Evolutionary conservation across 2,888 invertebrate genomes (phyloP), one percentile per base, ranked within the genome.

Genomic region (Keiferia lycopersicella): DNA sequence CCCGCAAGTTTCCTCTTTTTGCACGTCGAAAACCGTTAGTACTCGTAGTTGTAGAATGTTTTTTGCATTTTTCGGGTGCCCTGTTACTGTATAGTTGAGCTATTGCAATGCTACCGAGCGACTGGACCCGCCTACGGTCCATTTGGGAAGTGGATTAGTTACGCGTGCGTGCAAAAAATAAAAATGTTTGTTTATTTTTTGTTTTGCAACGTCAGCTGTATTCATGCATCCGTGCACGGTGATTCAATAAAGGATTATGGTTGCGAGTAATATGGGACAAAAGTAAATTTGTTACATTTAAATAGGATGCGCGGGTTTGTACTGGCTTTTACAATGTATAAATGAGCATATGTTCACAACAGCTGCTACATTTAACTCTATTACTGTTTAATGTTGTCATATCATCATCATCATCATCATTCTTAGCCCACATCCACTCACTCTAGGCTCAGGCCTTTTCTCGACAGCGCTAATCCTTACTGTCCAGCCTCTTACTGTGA

Each of bases 1-100:
- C 72, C 77, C 76, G 68, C 76, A 75, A 79, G 71, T 76, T 61
- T 73, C 80, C 73, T 73, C 61, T 63, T 50, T 71, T 73, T 72
- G 72, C 68, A 64, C 71, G 67, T 59, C 39, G 39, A 59, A 39
- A 53, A 39, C 58, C 39, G 58, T 59, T 59, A 68, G 70, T 66
- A 68, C 63, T 66, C 66, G 63, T 69, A 69, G 72, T 71, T 71
- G 68, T 67, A 66, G 20, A 26, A 14, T 22, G 51, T 53, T 53
- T 53, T 53, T 53, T n/a, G 22, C 51, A 26, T 53, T 53, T 53
- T 53, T 65, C 48, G 45, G 61, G 62, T 65, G 69, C 65, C 57
- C n/a, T 57, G 57, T 34, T 34, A 34, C 34, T 57, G 34, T 57
- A 34, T 34, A 34, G 57, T 57, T 34, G 57, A 34, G 57, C 34